Base-by-base conservation (phyloP, 2,113 vertebrate genomes). In the Rhadina sibilatrix region DNA sequence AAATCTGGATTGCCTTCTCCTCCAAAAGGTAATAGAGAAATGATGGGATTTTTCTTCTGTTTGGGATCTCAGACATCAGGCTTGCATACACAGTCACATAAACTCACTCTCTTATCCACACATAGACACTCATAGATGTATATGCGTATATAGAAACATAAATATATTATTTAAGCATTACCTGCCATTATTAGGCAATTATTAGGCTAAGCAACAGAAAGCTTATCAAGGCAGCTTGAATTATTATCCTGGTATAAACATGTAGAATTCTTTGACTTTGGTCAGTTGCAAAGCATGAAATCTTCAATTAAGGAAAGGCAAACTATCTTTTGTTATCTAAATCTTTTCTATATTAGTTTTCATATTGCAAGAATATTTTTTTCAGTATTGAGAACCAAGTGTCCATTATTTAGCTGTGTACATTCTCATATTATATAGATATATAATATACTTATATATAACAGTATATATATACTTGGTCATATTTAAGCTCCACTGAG, bases 101-200 rank as follows among this genome's bases (percentile, higher is more conserved):
- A 74, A 84, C 15, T 65, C 71, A 33, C 9, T 38, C 13, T 68
- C 11, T 82, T 50, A 60, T 49, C 13, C 8, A 54, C 22, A 24
- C 0, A 0, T 6, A n/a, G 33, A 31, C 30, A 42, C 2, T 42
- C 15, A 53, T 8, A 49, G 16, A 30, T 40, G 5, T 22, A 42
- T 22, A 47, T 0, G 0, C 8, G 57, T 10, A 47, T 33, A 30
- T 2, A 59, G 5, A 85, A 15, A 28, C 3, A 46, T 28, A 46
- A 69, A 52, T 24, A 37, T n/a, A 22, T 37, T 33, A 22, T 35
- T 50, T 57, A 57, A 69, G 2, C 15, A 47, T 47, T 57, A 18
- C 11, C 22, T 59, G 10, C 10, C 81, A 76, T 59, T 70, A 33
- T 42, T 59, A 64, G 30, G 22, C 10, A 85, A 76, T 59, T 70